Conservation (phyloP, 2,113 vertebrate genomes). For the Ctenomys sociabilis region DNA sequence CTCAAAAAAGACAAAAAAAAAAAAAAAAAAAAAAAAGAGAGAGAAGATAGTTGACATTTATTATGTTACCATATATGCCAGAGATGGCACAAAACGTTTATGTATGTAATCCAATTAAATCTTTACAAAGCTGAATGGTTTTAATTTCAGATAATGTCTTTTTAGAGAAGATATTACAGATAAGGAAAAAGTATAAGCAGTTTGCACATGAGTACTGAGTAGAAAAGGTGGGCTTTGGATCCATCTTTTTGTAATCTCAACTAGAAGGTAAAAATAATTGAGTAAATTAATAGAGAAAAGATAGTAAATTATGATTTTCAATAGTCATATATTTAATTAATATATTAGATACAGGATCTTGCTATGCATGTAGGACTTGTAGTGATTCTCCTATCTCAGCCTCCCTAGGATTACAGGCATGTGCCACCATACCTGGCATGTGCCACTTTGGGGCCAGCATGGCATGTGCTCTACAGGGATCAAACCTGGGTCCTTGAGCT, state of each 20-base stretch:
- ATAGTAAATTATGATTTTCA: conserved; percentile 28
- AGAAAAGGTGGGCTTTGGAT: conserved; percentile 1
- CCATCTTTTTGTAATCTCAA: background rate
- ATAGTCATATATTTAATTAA: background rate
- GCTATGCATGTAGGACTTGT: too few species aligned
- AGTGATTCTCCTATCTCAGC: too few species aligned
- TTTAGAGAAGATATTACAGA: background rate
- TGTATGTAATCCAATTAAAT: background rate
- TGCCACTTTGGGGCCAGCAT: too few species aligned
- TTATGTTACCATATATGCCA: background rate
- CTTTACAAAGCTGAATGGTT: background rate
- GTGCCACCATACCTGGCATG: too few species aligned
- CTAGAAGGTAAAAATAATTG: conserved; percentile 39
- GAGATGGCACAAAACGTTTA: background rate
- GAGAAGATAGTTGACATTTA: conserved; percentile 13
- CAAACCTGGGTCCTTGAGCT: too few species aligned
- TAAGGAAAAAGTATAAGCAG: background rate
- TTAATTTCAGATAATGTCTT: background rate
- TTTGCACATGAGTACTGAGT: background rate
- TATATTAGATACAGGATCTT: too few species aligned
- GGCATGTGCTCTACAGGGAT: too few species aligned
- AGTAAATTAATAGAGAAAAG: conserved; percentile 22
- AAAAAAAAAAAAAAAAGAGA: too few species aligned
- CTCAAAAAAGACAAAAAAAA: too few species aligned
- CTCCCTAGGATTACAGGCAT: too few species aligned